Conservation (phyloP, 1,140 invertebrate species). For the Camponotus floridanus region DNA sequence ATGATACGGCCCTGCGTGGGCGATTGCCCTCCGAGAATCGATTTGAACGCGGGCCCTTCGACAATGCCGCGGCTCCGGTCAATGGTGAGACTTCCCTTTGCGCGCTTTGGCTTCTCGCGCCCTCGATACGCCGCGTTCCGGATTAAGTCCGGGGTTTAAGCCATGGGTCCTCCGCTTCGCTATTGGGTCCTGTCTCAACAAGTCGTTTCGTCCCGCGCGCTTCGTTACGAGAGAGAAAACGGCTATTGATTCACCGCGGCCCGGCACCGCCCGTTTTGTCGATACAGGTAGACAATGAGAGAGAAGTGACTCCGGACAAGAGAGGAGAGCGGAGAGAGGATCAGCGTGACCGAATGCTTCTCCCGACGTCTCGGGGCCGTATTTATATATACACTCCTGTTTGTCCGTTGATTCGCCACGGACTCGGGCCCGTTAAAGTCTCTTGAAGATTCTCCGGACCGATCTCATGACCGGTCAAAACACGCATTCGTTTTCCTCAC, state of each 20-base stretch:
- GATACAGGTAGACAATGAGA: slow-evolving; percentile 52
- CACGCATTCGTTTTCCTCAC: slow-evolving; percentile 76
- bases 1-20: slow-evolving; percentile 60
- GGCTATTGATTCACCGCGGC: slow-evolving; percentile 32
- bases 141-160: slow-evolving; percentile 72
- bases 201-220: slow-evolving; percentile 21
- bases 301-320: slow-evolving; percentile 41
- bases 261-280: neutral
- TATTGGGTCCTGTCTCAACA: slow-evolving; percentile 34
- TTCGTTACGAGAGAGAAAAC: slow-evolving; percentile 36
- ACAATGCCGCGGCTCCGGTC: slow-evolving; percentile 61
- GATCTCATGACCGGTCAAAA: slow-evolving; percentile 76
- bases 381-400: slow-evolving; percentile 81
- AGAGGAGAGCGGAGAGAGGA: slow-evolving; percentile 60
- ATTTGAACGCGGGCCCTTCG: slow-evolving; percentile 50
- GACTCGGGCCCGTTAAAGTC: slow-evolving; percentile 59
- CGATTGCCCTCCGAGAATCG: slow-evolving; percentile 63
- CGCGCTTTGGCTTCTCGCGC: slow-evolving; percentile 68
- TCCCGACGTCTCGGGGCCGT: slow-evolving; percentile 70
- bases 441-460: slow-evolving; percentile 62
- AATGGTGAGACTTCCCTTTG: slow-evolving; percentile 26
- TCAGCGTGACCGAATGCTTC: slow-evolving; percentile 78
- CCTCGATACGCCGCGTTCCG: slow-evolving; percentile 74
- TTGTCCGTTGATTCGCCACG: slow-evolving; percentile 83
- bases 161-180: slow-evolving; percentile 15